Conservation (phyloP, 1,140 invertebrate genomes). For the Euborellia annulipes region DNA sequence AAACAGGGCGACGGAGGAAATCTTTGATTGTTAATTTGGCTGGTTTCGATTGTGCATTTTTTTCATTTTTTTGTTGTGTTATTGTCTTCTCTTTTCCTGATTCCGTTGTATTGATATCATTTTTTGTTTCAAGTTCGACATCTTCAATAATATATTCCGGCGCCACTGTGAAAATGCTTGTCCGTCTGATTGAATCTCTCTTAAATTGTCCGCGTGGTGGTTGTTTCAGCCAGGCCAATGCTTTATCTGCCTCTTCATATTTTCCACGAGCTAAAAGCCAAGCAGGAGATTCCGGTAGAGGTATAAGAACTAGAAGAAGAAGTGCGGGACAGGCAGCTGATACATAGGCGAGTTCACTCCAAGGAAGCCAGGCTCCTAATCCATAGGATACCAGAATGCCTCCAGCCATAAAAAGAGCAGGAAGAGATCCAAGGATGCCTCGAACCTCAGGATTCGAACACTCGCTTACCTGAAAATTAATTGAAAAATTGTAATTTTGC, state of each 20-base stretch:
- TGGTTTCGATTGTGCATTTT: no score
- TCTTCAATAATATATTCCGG: no score
- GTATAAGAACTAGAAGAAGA: constrained; percentile 30
- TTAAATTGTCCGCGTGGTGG: no score
- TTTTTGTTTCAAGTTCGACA: no score
- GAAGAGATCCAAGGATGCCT: constrained; percentile 42
- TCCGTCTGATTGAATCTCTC: no score
- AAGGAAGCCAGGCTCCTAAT: constrained; percentile 37
- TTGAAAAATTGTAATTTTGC: no score
- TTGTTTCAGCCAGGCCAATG: constrained; percentile 30
- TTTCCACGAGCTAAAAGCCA: constrained; percentile 33
- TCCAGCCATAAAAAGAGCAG: constrained; percentile 41
- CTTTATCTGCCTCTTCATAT: constrained; percentile 29
- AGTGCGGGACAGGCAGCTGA: constrained; percentile 27
- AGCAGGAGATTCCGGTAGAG: constrained; percentile 38
- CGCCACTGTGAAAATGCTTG: no score
- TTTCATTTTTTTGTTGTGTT: no score
- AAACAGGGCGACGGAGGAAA: constrained; percentile 4
- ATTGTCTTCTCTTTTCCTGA: no score
- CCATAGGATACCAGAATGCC: constrained; percentile 44
- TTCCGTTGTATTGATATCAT: no score
- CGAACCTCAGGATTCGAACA: constrained; percentile 42
- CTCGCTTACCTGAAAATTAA: constrained; percentile 43
- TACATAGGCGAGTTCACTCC: constrained; percentile 35
- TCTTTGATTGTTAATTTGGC: background rate